Base-by-base conservation (phyloP, 2,888 invertebrate genomes). In the Rhagium mordax region DNA sequence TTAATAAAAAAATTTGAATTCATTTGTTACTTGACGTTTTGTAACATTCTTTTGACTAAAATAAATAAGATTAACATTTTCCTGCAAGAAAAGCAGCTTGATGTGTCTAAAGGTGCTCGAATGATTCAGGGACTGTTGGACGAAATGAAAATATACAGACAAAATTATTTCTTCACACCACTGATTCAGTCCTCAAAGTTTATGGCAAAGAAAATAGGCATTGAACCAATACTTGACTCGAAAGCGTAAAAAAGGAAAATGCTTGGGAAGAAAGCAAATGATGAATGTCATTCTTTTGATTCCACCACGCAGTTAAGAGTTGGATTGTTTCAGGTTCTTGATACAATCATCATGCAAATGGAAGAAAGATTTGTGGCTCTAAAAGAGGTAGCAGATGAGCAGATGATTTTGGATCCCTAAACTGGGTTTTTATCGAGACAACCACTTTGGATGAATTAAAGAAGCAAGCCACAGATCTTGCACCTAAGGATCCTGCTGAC, bases 311-410 rank as follows among this genome's bases (percentile, higher is more conserved):
- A 48, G n/a, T 48, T 48, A 15, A 48, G 7, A 48, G 7, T 48
- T 48, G 48, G 16, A 16, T 15, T 48, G 3, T 16, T 48, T 2
- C 15, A 48, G 3, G 48, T 48, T 5, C n/a, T 5, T 48, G 15
- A 48, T 48, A 5, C 48, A 48, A 7, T 48, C 7, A 48, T 16
- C 16, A 48, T 16, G 16, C 48, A 48, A 16, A 48, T 27, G 5
- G 59, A 33, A 24, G 59, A 59, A 59, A 59, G 59, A 27, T 59
- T 59, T 60, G 5, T 29, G 4, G 60, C 60, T 27, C 60, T 60
- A 29, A 27, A 60, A 10, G 33, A 24, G 6, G 60, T 33, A 33
- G 33, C 60, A 60, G 33, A 60, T 27, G 33, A 33, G 33, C 60
- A 60, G 33, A 60, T 27, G 33, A 60, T 18, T 49, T 49, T 49